Evolutionary conservation across 2,113 vertebrate species (phyloP).

Genomic region (Damaliscus lunatus): DNA sequence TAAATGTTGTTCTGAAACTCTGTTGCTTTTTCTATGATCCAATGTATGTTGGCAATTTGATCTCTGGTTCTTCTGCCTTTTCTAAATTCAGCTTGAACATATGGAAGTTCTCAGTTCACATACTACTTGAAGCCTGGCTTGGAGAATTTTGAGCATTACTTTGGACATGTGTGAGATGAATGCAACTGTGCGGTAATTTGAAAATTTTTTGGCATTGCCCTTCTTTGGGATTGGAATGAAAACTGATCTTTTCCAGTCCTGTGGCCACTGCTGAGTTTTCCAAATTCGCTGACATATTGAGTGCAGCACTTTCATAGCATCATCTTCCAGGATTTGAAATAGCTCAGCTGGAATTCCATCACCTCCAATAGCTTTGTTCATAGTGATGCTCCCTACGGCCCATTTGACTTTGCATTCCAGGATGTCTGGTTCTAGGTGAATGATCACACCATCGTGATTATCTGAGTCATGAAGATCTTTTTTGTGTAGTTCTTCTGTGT

Average conservation of each 20-base stretch:
- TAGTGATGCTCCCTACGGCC: background rate
- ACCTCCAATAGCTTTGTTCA: background rate
- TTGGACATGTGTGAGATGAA: background rate
- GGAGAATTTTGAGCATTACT: background rate
- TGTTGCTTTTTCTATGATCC: background rate
- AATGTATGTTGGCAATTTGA: background rate
- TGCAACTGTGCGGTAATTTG: rapidly evolving
- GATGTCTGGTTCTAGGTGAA: background rate
- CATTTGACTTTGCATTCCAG: background rate
- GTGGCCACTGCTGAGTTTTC: background rate
- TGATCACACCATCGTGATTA: background rate
- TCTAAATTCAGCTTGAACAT: background rate
- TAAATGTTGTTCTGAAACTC: background rate
- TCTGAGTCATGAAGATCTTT: background rate
- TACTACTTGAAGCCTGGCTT: background rate
- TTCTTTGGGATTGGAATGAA: background rate
- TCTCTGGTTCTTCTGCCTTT: background rate
- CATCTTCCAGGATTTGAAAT: background rate
- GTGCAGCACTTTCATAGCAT: background rate
- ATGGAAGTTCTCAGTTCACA: background rate
- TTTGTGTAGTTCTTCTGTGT: background rate
- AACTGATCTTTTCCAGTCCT: background rate
- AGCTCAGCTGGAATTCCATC: background rate
- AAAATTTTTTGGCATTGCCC: background rate
- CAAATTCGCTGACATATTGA: background rate